These are phyloP conservation scores for Eudasyphora cyanicolor DNA, from an alignment of 2,888 invertebrate genomes.

Conservation along the genomic window DNA sequence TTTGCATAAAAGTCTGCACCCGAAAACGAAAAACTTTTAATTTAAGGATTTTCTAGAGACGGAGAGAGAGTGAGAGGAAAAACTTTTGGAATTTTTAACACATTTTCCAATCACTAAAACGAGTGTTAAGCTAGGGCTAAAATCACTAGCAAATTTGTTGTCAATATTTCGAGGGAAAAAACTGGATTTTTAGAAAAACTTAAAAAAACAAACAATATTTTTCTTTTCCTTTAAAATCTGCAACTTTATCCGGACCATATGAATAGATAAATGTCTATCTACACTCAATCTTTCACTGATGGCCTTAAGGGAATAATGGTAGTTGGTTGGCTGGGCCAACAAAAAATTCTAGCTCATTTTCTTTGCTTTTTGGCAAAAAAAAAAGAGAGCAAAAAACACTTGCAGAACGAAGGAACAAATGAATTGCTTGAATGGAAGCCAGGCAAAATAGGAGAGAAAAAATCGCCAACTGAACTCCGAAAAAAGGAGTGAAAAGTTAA, in stretches of 20 bases:
- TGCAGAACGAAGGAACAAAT: background rate
- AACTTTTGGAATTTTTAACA: background rate
- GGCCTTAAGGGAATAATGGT: constrained; percentile 49
- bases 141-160: background rate
- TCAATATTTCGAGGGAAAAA: background rate
- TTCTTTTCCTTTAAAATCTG: background rate
- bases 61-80: no score
- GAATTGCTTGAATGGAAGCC: constrained; percentile 16
- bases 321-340: background rate
- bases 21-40: constrained; percentile 39
- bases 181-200: no score
- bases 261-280: constrained; percentile 32
- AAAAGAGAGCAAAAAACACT: background rate
- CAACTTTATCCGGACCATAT: background rate
- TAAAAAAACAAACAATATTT: no score
- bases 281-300: constrained; percentile 8
- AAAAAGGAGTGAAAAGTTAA: constrained; percentile 47
- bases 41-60: constrained; percentile 50
- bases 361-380: background rate
- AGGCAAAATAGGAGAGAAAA: constrained; percentile 1
- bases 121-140: background rate
- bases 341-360: background rate
- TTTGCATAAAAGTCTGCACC: background rate
- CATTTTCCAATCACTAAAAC: background rate
- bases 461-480: background rate